Base-by-base conservation (phyloP, 2,113 vertebrate genomes). In the Psammodynastes pulverulentus region DNA sequence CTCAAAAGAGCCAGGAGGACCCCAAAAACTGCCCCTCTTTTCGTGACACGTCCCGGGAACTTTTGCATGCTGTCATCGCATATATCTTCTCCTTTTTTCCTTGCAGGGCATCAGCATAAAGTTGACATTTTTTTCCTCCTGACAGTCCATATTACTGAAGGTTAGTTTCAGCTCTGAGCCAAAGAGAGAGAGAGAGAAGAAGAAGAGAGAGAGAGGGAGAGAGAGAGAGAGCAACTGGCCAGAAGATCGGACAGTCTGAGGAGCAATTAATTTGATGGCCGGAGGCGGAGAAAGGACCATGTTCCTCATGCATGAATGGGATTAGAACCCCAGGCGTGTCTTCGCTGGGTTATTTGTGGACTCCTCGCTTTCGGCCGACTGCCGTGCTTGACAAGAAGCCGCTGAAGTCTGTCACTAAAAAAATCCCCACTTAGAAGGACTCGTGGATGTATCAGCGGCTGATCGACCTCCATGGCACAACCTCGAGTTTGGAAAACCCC, bases 81-180 rank as follows among this genome's bases (percentile, higher is more conserved):
- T 95, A 96, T 5, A 15, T 58, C 54, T 9, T 13, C n/a, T 54
- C 8, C 96, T 96, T 90, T 94, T 21, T 19, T 52, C 92, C 95
- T 95, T 94, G 94, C 91, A 95, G 94, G 96, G 95, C 91, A 88
- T 88, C 93, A 92, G 88, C 92, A 12, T 91, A 96, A 96, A 92
- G 92, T 90, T 96, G 93, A 91, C 95, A 93, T 96, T 93, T 72
- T 97, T 96, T 12, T 4, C 53, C 88, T 12, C 56, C 89, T 94
- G 96, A 92, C 95, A 94, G 54, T 94, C 92, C 92, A 88, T 94
- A 94, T 96, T 87, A 95, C 85, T 95, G 96, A 97, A 97, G 96
- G 96, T 97, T 97, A 96, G 95, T 95, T 48, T 95, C 95, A 95
- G 96, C 96, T 96, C 39, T 92, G 92, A 97, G 96, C 95, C 92